Conservation (phyloP, 2,113 vertebrate species). For the Cercopithecus mona region DNA sequence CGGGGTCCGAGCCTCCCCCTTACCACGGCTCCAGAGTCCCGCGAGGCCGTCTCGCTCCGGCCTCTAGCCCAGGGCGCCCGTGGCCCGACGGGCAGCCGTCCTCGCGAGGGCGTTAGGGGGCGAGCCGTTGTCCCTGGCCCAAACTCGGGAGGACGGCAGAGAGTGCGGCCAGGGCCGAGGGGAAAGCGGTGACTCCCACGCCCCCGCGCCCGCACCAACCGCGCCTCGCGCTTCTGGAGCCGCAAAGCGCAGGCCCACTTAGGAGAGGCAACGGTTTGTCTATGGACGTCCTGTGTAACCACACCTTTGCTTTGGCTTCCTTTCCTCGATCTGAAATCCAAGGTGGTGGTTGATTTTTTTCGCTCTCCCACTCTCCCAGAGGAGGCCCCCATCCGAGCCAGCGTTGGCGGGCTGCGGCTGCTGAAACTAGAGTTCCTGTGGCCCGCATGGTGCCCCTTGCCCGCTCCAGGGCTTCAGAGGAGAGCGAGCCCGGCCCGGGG, state of each 20-base stretch:
- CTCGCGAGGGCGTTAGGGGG: background rate
- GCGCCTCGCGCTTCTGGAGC: background rate
- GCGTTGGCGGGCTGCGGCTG: background rate
- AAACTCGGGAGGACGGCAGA: rapidly evolving
- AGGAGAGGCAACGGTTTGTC: too few relatives aligned
- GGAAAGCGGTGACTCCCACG: background rate
- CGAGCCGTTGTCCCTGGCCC: background rate
- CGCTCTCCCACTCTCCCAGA: background rate
- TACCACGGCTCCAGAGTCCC: background rate
- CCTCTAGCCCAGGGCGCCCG: background rate
- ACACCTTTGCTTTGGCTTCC: background rate
- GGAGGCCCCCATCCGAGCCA: background rate
- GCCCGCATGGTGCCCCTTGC: background rate
- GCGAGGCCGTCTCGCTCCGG: background rate
- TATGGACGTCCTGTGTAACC: background rate
- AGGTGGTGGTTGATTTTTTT: background rate
- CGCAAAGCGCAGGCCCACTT: background rate
- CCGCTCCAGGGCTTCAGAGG: background rate
- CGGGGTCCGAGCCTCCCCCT: background rate
- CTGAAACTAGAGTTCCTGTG: background rate
- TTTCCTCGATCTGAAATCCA: background rate
- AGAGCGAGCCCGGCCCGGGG: background rate
- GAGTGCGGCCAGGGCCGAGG: background rate
- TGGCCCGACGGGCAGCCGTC: background rate
- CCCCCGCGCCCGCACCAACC: background rate